Evolutionary conservation across 1,140 invertebrate species (phyloP), one percentile per base, ranked within the genome.

Genomic region (Aphidius gifuensis): DNA sequence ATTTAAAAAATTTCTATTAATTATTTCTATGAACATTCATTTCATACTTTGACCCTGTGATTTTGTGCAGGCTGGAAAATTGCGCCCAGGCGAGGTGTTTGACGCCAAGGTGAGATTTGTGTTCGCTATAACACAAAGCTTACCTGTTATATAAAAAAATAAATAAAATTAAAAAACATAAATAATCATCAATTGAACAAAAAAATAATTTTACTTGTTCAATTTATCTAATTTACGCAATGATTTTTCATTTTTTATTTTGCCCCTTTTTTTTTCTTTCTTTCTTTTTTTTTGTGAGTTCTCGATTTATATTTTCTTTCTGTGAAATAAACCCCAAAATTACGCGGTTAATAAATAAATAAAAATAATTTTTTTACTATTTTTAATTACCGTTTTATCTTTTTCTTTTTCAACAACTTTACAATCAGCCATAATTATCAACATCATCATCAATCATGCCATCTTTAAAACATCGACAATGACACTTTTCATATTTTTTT

Each of bases 41-140:
- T 67, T 75, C 55, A 79, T 75, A 45, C 67, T 73, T 32, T 69
- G 70, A 71, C 63, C 75, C 63, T 75, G 68, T 74, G 62, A 81
- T 83, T 83, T 79, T 83, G 76, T 79, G 71, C 83, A 86, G 85
- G 83, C 79, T 85, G 86, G 83, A 83, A 88, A 85, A 83, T 87
- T 90, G 82, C 88, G 89, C 77, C 89, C 88, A 77, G 89, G 88
- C 82, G 88, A 91, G 82, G 85, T 90, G 79, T 84, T 87, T 76
- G 88, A 90, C 80, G 81, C 81, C 80, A 89, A 90, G 88, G 88
- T 90, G 87, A 87, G 86, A 83, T 85, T 86, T 85, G 84, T 84
- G 84, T 84, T 76, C 73, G 60, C 80, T 75, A 79, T 80, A 80
- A 84, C 84, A 85, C 83, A 85, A 85, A 85, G 81, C 83, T 83